Conservation (phyloP, 2,113 vertebrate species). For the Nibea albiflora region DNA sequence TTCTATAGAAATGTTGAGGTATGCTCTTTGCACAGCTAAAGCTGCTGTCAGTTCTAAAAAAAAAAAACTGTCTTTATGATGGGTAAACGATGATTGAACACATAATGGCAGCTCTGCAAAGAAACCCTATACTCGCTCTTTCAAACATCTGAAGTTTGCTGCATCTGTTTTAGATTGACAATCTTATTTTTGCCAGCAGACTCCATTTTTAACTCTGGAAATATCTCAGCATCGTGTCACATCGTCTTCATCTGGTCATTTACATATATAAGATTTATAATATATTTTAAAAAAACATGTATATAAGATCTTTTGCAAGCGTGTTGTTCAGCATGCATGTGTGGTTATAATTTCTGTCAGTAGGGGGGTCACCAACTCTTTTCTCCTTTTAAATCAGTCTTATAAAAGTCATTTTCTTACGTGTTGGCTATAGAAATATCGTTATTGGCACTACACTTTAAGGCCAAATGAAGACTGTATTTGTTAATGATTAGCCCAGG, state of each 20-base stretch:
- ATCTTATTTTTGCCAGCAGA: constrained; percentile 26
- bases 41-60: neutral
- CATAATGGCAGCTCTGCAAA: constrained; percentile 40
- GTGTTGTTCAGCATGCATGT: neutral
- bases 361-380: neutral
- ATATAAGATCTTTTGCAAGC: neutral
- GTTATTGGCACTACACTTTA: neutral
- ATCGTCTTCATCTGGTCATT: neutral
- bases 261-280: neutral
- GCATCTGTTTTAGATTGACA: constrained; percentile 63
- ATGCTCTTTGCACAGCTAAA: neutral
- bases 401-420: too few relatives aligned
- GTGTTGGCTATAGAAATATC: neutral
- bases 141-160: constrained; percentile 47
- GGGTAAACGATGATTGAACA: constrained; percentile 24
- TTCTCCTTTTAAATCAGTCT: neutral
- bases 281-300: neutral
- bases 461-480: neutral
- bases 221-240: constrained; percentile 22
- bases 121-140: constrained; percentile 28
- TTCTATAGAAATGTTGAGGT: neutral
- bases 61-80: neutral
- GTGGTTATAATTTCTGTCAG: neutral
- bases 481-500: neutral
- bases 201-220: constrained; percentile 44